phyloP scores from a whole-genome alignment of 2,888 invertebrate species.

The Cryptops parisi region DNA sequence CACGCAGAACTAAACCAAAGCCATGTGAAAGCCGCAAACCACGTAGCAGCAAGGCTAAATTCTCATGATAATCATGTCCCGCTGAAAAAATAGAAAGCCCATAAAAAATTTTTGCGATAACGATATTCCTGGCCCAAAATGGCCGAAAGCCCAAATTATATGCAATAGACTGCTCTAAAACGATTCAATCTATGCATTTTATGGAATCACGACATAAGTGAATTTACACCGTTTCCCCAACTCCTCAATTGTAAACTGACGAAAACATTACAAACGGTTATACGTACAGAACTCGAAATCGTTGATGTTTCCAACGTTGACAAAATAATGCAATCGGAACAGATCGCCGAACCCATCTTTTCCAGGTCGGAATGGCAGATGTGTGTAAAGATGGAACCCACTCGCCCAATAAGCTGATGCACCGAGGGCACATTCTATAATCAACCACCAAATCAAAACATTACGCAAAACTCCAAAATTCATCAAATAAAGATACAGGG shows the following conservation, averaged over 20 bases:
- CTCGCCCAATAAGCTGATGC: constrained; percentile 65
- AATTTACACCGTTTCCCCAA: too few species aligned
- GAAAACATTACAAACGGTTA: too few species aligned
- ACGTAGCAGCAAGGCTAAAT: constrained; percentile 25
- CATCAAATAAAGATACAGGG: too few species aligned
- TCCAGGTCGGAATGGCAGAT: constrained; percentile 72
- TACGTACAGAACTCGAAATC: constrained; percentile 38
- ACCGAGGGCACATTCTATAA: constrained; percentile 33
- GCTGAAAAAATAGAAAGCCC: not conserved
- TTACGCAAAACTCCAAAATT: too few species aligned
- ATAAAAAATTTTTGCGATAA: too few species aligned
- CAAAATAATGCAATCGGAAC: constrained; percentile 75
- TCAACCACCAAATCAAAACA: too few species aligned
- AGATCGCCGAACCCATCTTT: constrained; percentile 64
- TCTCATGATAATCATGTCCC: constrained; percentile 25
- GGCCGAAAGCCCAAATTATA: too few species aligned
- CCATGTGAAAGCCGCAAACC: constrained; percentile 55
- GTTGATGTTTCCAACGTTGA: constrained; percentile 72
- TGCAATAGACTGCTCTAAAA: too few species aligned
- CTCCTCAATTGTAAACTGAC: too few species aligned
- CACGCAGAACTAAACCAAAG: constrained; percentile 62
- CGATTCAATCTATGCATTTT: too few species aligned
- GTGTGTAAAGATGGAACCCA: constrained; percentile 74
- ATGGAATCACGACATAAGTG: too few species aligned
- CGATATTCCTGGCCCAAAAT: too few species aligned